Conservation (phyloP, 2,113 vertebrate species). For the Ondatra zibethicus region DNA sequence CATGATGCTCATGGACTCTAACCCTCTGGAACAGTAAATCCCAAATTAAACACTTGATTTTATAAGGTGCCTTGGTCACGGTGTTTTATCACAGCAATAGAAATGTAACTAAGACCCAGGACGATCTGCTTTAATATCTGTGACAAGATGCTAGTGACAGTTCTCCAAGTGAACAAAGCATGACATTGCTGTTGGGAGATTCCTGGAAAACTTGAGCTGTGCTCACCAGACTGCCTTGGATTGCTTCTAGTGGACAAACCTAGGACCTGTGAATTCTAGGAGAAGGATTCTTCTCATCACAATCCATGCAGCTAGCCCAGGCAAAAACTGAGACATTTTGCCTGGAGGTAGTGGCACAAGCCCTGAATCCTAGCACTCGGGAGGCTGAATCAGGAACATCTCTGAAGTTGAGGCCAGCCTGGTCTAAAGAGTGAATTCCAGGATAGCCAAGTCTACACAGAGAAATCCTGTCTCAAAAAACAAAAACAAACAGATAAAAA, state of each 20-base stretch:
- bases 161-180: not conserved
- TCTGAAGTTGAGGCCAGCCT: not conserved
- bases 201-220: not conserved
- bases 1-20: not conserved
- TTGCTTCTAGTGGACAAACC: slow-evolving; percentile 20
- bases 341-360: too few relatives aligned
- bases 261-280: not conserved
- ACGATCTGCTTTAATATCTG: not conserved
- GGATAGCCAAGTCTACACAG: not conserved
- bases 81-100: not conserved
- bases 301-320: not conserved
- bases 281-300: not conserved
- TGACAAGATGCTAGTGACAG: not conserved
- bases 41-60: not conserved
- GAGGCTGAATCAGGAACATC: not conserved
- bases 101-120: not conserved
- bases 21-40: not conserved
- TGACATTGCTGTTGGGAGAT: not conserved
- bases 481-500: not conserved
- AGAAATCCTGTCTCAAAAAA: not conserved
- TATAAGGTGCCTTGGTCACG: not conserved
- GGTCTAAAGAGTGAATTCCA: not conserved
- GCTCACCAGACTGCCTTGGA: not conserved
- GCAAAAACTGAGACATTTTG: not conserved
- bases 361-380: not conserved